Evolutionary conservation across 30 jellyfish, hydroid and myxozoan genomes (phyloP).

Genomic region (Hydractinia echinata): DNA sequence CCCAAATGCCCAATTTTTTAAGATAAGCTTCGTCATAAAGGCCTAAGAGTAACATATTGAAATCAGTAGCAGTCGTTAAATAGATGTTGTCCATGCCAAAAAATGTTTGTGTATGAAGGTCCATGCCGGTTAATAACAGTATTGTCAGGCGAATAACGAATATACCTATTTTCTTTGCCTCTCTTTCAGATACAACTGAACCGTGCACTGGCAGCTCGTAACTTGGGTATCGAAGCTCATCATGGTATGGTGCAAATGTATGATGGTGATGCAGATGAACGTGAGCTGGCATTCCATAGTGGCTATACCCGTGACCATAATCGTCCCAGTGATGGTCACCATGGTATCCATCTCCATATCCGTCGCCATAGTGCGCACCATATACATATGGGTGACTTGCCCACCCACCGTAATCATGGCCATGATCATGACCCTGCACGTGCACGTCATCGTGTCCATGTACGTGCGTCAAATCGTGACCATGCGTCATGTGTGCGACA

Average conservation of each 20-base stretch:
- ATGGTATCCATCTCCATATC: background rate
- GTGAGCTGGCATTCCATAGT: background rate
- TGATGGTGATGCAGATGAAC: background rate
- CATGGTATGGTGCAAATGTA: background rate
- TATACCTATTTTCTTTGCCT: slow-evolving; percentile 41
- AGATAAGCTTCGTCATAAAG: slow-evolving; percentile 29
- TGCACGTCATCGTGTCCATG: slow-evolving; percentile 31
- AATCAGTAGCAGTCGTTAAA: background rate
- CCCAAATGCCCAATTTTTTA: slow-evolving; percentile 43
- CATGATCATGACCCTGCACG: slow-evolving; percentile 26
- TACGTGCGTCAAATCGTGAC: slow-evolving; percentile 27
- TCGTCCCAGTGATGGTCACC: background rate
- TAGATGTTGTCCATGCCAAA: too few species aligned
- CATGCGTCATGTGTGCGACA: slow-evolving; percentile 15
- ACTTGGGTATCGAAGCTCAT: slow-evolving; percentile 13
- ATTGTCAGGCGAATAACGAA: background rate
- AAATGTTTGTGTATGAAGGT: background rate
- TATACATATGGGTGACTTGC: slow-evolving; percentile 32
- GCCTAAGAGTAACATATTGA: background rate
- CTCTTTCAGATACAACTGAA: slow-evolving; percentile 34
- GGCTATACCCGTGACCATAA: background rate
- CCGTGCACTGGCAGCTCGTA: slow-evolving; percentile 31
- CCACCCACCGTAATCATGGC: slow-evolving; percentile 19
- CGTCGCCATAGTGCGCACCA: slow-evolving; percentile 17
- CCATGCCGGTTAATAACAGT: background rate